Percentiles rank a stretch among this genome's conserved stretches.
Evolutionary conservation across 1,140 invertebrate genomes (phyloP).

Genomic region (Pollicipes pollicipes): DNA sequence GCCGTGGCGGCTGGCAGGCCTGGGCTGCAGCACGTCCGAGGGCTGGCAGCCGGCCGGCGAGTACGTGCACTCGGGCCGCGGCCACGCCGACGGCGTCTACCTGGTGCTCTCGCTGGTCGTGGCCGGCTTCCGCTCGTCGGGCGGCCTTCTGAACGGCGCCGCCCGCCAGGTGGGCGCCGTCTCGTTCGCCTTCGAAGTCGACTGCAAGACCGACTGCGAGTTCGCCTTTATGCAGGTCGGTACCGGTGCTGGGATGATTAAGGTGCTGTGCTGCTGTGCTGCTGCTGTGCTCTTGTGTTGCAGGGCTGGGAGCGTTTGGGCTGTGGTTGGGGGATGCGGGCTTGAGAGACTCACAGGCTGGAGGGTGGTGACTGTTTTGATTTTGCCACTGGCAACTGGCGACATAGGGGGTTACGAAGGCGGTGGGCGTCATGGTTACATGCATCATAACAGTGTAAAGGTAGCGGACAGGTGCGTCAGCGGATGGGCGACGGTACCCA

Average conservation of each 20-base stretch:
- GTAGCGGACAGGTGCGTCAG: too few relatives aligned
- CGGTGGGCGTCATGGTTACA: too few relatives aligned
- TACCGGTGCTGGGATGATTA: conserved; percentile 6
- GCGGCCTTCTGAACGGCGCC: conserved; percentile 26
- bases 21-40: conserved; percentile 24
- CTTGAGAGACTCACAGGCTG: too few relatives aligned
- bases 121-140: conserved; percentile 30
- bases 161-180: conserved; percentile 29
- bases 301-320: too few relatives aligned
- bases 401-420: too few relatives aligned
- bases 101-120: conserved; percentile 29
- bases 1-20: conserved; percentile 15
- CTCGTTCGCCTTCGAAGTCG: conserved; percentile 33
- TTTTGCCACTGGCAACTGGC: too few relatives aligned
- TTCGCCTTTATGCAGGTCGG: conserved; percentile 36
- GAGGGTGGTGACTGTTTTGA: too few relatives aligned
- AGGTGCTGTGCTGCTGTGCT: neutral
- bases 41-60: conserved; percentile 31
- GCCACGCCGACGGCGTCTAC: conserved; percentile 30
- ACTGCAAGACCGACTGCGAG: conserved; percentile 31
- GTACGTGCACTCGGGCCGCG: conserved; percentile 29
- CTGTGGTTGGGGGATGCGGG: too few relatives aligned
- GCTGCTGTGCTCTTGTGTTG: too few relatives aligned
- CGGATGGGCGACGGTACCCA: too few relatives aligned
- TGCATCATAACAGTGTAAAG: too few relatives aligned